These are phyloP conservation scores for Cynodonichthys magdalenae DNA, from an alignment of 2,797 vertebrate genomes.

Conservation along the genomic window DNA sequence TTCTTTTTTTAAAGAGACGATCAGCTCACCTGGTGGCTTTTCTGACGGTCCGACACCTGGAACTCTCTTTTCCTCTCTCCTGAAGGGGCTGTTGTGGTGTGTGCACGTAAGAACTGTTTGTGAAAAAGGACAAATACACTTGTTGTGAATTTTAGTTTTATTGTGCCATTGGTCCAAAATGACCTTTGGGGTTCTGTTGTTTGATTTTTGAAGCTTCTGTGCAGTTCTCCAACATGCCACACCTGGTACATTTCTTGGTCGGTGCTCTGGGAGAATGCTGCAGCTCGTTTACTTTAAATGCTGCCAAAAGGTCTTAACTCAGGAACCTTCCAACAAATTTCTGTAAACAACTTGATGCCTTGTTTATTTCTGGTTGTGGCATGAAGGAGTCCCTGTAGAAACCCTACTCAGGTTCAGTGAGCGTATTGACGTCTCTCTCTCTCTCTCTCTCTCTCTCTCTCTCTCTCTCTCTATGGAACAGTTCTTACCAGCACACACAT, in stretches of 20 bases:
- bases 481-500: conserved; percentile 54
- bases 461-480: conserved; percentile 4
- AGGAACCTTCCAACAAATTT: conserved; percentile 66
- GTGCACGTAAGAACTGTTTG: conserved; percentile 51
- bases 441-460: neutral
- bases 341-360: conserved; percentile 39
- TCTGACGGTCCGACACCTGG: conserved; percentile 28
- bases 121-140: conserved; percentile 9
- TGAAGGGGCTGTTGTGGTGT: conserved; percentile 9
- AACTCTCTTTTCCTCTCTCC: conserved; percentile 22
- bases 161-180: conserved; percentile 28
- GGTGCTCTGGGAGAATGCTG: conserved; percentile 37
- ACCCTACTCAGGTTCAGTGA: conserved; percentile 62
- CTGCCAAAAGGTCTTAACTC: conserved; percentile 77
- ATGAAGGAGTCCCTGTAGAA: conserved; percentile 40
- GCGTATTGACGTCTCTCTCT: conserved; percentile 13
- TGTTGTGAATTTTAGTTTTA: conserved; percentile 41
- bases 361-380: conserved; percentile 26
- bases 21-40: conserved; percentile 61
- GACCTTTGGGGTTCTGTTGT: conserved; percentile 36
- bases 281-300: conserved; percentile 68
- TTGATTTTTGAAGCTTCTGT: conserved; percentile 35
- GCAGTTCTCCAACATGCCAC: conserved; percentile 42
- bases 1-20: conserved; percentile 42
- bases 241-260: conserved; percentile 31